Evolutionary conservation across 2,888 invertebrate species (phyloP).

Genomic region (Tachina lurida): DNA sequence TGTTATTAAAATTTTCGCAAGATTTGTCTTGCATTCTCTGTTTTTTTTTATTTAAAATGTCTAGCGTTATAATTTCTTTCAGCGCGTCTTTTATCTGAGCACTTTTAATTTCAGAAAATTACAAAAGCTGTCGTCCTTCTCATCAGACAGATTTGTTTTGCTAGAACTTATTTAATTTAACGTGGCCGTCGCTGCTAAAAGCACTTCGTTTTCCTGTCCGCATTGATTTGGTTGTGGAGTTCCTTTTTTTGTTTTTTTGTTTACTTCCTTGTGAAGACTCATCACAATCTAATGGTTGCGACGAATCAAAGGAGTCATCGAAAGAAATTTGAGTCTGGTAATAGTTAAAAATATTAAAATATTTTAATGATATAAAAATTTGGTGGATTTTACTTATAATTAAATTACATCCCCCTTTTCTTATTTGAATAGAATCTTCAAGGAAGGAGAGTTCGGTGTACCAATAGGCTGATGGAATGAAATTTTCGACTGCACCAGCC

Average conservation of each 20-base stretch:
- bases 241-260: not conserved
- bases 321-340: constrained; percentile 14
- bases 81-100: not conserved
- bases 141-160: constrained; percentile 3
- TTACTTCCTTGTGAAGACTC: not conserved
- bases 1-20: constrained; percentile 8
- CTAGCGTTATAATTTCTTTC: not conserved
- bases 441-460: not conserved
- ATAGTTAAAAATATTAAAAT: constrained; percentile 10
- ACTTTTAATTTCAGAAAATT: not conserved
- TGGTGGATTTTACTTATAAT: not conserved
- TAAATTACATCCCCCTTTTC: not conserved
- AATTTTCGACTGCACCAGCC: constrained; percentile 15
- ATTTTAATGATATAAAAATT: not conserved
- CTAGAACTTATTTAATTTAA: not conserved
- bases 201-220: not conserved
- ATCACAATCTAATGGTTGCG: constrained; percentile 2
- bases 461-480: constrained; percentile 7
- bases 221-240: not conserved
- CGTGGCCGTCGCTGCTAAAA: not conserved
- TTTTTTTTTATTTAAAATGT: constrained; percentile 16
- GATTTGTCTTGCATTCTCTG: constrained; percentile 9
- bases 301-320: constrained; percentile 13
- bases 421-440: constrained; percentile 8
- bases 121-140: constrained; percentile 7